These are phyloP conservation scores for Syndactyla subalaris DNA, from an alignment of 2,797 vertebrate genomes.

Conservation along the genomic window DNA sequence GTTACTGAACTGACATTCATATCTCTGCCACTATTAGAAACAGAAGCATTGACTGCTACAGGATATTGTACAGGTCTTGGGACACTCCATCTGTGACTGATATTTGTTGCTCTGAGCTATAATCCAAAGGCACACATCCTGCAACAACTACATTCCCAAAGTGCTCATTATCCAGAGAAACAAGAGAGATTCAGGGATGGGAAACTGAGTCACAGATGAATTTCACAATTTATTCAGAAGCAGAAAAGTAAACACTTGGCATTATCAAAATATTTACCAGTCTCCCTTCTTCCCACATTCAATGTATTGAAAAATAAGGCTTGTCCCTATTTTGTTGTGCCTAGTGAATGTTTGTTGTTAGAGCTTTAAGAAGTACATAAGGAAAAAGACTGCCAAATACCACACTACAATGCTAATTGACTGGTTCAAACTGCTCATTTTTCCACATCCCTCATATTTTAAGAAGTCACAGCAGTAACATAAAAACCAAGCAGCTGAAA, in stretches of 20 bases:
- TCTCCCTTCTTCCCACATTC: not conserved
- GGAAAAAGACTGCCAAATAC: not conserved
- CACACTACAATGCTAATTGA: not conserved
- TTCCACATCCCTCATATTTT: not conserved
- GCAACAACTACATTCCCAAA: not conserved
- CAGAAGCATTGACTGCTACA: rapidly evolving
- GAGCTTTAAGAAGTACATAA: not conserved
- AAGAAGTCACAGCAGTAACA: not conserved
- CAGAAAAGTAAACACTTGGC: not conserved
- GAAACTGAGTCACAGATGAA: not conserved
- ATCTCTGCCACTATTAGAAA: not conserved
- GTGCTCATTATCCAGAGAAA: not conserved
- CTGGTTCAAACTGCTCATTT: not conserved
- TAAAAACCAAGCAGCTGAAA: not conserved
- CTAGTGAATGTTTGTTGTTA: not conserved
- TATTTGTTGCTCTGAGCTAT: not conserved
- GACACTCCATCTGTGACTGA: not conserved
- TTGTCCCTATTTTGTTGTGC: not conserved
- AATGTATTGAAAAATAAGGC: not conserved
- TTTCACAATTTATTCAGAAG: not conserved
- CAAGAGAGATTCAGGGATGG: not conserved
- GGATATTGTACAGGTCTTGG: not conserved
- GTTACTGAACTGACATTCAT: not conserved
- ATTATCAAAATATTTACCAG: not conserved
- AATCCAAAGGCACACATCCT: not conserved